Base-by-base conservation (phyloP, 2,888 invertebrate species). In the Pheosia tremula region DNA sequence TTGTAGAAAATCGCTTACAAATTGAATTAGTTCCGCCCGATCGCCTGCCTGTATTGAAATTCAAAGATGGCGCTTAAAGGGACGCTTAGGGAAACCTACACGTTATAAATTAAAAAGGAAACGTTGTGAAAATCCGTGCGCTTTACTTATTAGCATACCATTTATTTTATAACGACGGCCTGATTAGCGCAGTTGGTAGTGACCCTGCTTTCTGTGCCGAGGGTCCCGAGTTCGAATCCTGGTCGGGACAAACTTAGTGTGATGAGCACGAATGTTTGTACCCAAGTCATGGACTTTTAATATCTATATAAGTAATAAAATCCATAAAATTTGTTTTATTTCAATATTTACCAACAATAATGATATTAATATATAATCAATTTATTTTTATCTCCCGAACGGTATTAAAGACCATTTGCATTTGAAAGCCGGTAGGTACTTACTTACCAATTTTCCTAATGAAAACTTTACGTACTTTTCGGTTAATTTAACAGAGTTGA, bases 1-100 rank as follows among this genome's bases (percentile, higher is more conserved):
- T 59, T 57, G 49, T 66, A 59, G 55, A 63, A 66, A 63, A 55
- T 63, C 57, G 47, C 58, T 66, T 57, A 59, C 49, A 56, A 61
- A 64, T 64, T 56, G 49, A 64, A 59, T 64, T 61, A 61, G 61
- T 53, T 41, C 11, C 61, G 58, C 47, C 41, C 49, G 58, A 59
- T 58, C 37, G 52, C 56, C 4, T 8, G 13, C 41, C 24, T 11
- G n/a, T 56, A 8, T 41, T 41, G n/a, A 41, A 13, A 56, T 41
- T 56, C 39, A 9, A 41, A 53, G 11, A 53, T 9, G 53, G 53
- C 37, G 11, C 11, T 37, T 53, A 53, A 37, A 53, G 4, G 10
- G 37, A 8, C 10, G 13, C 8, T 53, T 53, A 53, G 13, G 37
- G 10, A 53, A 53, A 38, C 53, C 10, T 37, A 10, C 37, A 13